Percentiles rank a stretch among this genome's conserved stretches.
phyloP scores from a whole-genome alignment of 2,797 vertebrate genomes.

The Tragelaphus eurycerus region DNA sequence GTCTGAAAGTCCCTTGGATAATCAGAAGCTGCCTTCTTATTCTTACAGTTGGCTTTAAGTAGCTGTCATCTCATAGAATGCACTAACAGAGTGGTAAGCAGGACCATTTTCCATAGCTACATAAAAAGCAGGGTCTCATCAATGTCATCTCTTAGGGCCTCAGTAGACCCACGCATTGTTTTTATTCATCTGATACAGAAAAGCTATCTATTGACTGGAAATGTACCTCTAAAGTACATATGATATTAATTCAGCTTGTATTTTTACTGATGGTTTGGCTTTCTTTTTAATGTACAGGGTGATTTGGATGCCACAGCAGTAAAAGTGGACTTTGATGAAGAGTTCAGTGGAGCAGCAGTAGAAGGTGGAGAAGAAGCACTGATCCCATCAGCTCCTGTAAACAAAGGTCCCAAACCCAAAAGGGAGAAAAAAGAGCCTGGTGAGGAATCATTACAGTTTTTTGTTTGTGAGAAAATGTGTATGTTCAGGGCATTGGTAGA shows the following conservation, averaged over 20 bases:
- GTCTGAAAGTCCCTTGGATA: constrained; percentile 1
- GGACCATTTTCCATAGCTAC: not conserved
- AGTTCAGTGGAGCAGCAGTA: constrained; percentile 84
- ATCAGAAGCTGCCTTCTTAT: not conserved
- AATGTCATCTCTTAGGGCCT: not conserved
- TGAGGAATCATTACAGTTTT: constrained; percentile 75
- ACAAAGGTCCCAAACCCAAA: constrained; percentile 88
- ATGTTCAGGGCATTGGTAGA: not conserved
- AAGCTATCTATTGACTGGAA: not conserved
- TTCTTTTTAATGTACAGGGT: constrained; percentile 82
- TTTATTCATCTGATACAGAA: not conserved
- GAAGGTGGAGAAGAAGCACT: constrained; percentile 88
- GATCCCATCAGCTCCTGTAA: constrained; percentile 79
- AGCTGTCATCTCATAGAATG: not conserved
- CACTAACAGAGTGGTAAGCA: not conserved
- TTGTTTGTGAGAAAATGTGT: not conserved
- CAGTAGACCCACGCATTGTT: not conserved
- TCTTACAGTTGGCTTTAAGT: constrained; percentile 9
- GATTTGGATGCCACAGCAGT: constrained; percentile 88
- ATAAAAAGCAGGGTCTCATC: not conserved
- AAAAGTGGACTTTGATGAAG: constrained; percentile 95
- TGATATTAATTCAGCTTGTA: constrained; percentile 3
- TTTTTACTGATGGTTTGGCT: constrained; percentile 36
- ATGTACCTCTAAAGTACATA: not conserved
- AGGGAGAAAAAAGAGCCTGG: constrained; percentile 96